phyloP scores from a whole-genome alignment of 2,888 invertebrate species.

The Zaprionus obscuricornis region DNA sequence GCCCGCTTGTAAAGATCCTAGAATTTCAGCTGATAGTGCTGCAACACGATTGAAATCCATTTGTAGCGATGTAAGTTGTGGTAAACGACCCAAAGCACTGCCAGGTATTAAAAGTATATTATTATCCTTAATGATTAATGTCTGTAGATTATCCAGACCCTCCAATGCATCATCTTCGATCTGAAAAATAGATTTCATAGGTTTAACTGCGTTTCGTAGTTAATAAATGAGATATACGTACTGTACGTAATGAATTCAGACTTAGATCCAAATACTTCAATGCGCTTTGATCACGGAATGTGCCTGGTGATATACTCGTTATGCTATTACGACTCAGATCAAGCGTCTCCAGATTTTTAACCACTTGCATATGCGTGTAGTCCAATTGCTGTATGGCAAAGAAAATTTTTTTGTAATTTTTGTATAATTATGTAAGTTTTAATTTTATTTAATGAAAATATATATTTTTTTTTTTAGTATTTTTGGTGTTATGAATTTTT shows the following conservation, averaged over 20 bases:
- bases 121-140: conserved; percentile 92
- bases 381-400: conserved; percentile 89
- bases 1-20: conserved; percentile 88
- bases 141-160: conserved; percentile 90
- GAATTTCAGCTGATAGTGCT: conserved; percentile 91
- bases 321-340: conserved; percentile 94
- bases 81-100: conserved; percentile 91
- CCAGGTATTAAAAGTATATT: conserved; percentile 94
- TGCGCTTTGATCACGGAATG: conserved; percentile 89
- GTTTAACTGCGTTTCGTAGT: too few relatives aligned
- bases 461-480: too few relatives aligned
- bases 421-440: too few relatives aligned
- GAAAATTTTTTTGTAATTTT: too few relatives aligned
- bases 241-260: conserved; percentile 93
- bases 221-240: conserved; percentile 83
- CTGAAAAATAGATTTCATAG: conserved; percentile 83
- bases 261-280: conserved; percentile 91
- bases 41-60: conserved; percentile 94
- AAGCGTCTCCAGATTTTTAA: conserved; percentile 88
- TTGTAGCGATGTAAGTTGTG: conserved; percentile 89
- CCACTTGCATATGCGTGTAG: conserved; percentile 87
- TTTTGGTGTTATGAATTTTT: too few relatives aligned
- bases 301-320: conserved; percentile 91
- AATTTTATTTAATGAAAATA: too few relatives aligned
- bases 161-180: conserved; percentile 95